Conservation (phyloP, 1,140 invertebrate species). For the Orius insidiosus region DNA sequence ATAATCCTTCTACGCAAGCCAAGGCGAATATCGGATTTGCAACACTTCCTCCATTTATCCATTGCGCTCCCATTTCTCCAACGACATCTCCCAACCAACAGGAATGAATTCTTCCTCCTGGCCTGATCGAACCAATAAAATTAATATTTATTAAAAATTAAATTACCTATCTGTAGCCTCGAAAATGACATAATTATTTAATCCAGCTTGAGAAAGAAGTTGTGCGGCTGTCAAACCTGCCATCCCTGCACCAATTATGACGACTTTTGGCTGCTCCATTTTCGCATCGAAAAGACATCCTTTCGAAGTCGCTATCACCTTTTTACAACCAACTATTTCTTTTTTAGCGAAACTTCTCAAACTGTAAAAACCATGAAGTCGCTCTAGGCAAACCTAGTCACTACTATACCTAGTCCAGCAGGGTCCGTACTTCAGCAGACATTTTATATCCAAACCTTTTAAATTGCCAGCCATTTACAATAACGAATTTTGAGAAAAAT, state of each 20-base stretch:
- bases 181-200: slow-evolving; percentile 46
- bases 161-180: slow-evolving; percentile 52
- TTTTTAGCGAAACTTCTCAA: too few species aligned
- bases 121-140: slow-evolving; percentile 24
- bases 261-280: slow-evolving; percentile 34
- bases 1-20: slow-evolving; percentile 41
- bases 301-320: background rate
- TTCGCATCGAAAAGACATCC: background rate
- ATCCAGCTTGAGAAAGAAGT: slow-evolving; percentile 44
- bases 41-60: slow-evolving; percentile 41
- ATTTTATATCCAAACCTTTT: too few species aligned
- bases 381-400: too few species aligned
- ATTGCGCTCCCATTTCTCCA: slow-evolving; percentile 51
- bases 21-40: slow-evolving; percentile 45
- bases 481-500: too few species aligned
- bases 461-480: too few species aligned
- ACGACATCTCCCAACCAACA: slow-evolving; percentile 52
- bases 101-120: slow-evolving; percentile 54
- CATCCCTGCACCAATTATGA: slow-evolving; percentile 58
- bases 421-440: too few species aligned
- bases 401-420: too few species aligned
- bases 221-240: slow-evolving; percentile 55
- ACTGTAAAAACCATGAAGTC: too few species aligned
- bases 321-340: too few species aligned
- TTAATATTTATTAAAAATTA: too few species aligned